These are phyloP conservation scores for Laodelphax striatellus DNA, from an alignment of 1,140 invertebrate species.

Conservation along the genomic window DNA sequence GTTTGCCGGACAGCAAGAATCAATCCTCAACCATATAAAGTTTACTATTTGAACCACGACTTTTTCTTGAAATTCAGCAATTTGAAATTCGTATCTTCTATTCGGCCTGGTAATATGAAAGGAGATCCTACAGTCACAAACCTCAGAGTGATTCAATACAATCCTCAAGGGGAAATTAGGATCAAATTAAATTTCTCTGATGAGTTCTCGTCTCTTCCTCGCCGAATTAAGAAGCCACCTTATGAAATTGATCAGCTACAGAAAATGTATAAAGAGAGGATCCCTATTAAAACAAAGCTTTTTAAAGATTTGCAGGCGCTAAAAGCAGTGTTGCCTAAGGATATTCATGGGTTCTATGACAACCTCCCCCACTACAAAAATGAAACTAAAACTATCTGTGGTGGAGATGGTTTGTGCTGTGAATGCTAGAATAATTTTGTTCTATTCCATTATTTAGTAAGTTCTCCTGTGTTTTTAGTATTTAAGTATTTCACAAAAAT, in stretches of 20 bases:
- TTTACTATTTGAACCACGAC: constrained; percentile 9
- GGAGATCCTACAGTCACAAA: constrained; percentile 17
- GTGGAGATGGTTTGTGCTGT: background rate
- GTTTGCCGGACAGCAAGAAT: constrained; percentile 11
- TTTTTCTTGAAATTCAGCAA: constrained; percentile 16
- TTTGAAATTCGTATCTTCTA: constrained; percentile 1
- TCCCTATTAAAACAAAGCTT: constrained; percentile 5
- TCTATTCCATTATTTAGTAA: too few species aligned
- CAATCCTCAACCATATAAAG: constrained; percentile 13
- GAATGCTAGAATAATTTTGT: too few species aligned
- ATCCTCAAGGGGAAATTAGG: constrained; percentile 11
- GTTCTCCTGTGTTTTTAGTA: too few species aligned
- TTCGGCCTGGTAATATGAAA: constrained; percentile 12
- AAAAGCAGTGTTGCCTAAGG: constrained; percentile 4
- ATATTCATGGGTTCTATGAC: constrained; percentile 10
- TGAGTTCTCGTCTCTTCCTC: background rate
- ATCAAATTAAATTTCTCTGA: constrained; percentile 15
- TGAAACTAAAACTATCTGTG: background rate
- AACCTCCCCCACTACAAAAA: constrained; percentile 9
- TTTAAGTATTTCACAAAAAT: too few species aligned
- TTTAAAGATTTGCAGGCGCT: constrained; percentile 12
- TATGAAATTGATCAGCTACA: too few species aligned
- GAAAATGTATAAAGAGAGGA: too few species aligned
- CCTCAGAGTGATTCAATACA: constrained; percentile 15
- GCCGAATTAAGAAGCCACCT: too few species aligned